Evolutionary conservation across 2,113 vertebrate species (phyloP), one percentile per base, ranked within the genome.

Genomic region (Vulpes lagopus): DNA sequence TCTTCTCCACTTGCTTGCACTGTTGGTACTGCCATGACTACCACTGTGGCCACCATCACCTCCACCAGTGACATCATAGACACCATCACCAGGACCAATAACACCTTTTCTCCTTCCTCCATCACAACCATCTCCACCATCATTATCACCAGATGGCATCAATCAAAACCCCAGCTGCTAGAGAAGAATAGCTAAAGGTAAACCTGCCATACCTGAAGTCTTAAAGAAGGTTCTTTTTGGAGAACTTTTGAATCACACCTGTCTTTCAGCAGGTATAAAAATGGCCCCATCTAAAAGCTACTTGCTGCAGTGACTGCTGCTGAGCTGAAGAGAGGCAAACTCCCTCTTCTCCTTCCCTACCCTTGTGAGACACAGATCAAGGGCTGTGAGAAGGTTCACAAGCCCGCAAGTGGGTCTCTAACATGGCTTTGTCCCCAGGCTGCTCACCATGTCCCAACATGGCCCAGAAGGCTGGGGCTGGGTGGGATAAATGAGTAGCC

Each of bases 171-270:
- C 35, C 25, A 38, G n/a, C 2, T 35, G 20, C 81, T 11, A 9
- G 12, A 81, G 67, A 82, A 67, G 65, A 84, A 89, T 3, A 10
- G 53, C 16, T 74, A n/a, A 57, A 32, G 35, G 43, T 69, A 30
- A 60, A 43, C 8, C 30, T 73, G 80, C 16, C 16, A 16, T 14
- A n/a, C 71, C 51, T n/a, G 43, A 51, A 60, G 55, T 2, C 55
- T 92, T 84, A 62, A 74, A 80, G 53, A 76, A 59, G 27, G 49
- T 35, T 97, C 51, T 49, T 51, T 78, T 22, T 92, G 23, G 53
- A 89, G 74, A 89, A 94, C 62, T 55, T 93, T 5, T 78, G 60
- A 95, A 87, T 95, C 86, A 96, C 38, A 87, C 32, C 7, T 74
- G 60, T 7, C 69, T 94, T 76, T 83, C n/a, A 49, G 62, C 12